Conservation (phyloP, 2,113 vertebrate genomes). For the Pogonocichla stellata region DNA sequence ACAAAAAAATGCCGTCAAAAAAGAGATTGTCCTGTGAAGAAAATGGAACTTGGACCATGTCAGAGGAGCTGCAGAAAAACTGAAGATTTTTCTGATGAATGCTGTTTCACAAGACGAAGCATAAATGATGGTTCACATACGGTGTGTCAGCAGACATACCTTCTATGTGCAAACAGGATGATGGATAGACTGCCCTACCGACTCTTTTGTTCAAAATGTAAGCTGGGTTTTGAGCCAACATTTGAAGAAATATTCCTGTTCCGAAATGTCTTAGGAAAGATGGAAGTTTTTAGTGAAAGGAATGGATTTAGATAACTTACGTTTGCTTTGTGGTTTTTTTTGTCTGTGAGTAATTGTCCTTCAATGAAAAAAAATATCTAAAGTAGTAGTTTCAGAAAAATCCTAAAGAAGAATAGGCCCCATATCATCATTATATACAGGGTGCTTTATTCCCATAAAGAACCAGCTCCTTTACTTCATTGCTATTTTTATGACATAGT, state of each 20-base stretch:
- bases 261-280: not conserved
- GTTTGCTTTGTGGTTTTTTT: not conserved
- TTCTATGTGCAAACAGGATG: not conserved
- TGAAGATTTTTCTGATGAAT: not conserved
- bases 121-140: not conserved
- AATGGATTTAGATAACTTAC: not conserved
- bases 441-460: not conserved
- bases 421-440: not conserved
- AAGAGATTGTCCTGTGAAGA: not conserved
- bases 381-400: not conserved
- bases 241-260: constrained; percentile 12
- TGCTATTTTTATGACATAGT: not conserved
- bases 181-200: not conserved
- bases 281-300: not conserved
- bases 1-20: not conserved
- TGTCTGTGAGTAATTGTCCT: not conserved
- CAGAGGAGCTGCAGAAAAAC: not conserved
- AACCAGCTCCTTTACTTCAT: not conserved
- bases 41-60: not conserved
- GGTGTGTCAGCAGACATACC: not conserved
- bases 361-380: not conserved
- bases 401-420: not conserved
- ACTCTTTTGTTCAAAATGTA: not conserved
- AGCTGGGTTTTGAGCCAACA: constrained; percentile 26
- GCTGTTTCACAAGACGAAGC: not conserved